Evolutionary conservation across 2,888 invertebrate genomes (phyloP).

Genomic region (Cephus nigrinus): DNA sequence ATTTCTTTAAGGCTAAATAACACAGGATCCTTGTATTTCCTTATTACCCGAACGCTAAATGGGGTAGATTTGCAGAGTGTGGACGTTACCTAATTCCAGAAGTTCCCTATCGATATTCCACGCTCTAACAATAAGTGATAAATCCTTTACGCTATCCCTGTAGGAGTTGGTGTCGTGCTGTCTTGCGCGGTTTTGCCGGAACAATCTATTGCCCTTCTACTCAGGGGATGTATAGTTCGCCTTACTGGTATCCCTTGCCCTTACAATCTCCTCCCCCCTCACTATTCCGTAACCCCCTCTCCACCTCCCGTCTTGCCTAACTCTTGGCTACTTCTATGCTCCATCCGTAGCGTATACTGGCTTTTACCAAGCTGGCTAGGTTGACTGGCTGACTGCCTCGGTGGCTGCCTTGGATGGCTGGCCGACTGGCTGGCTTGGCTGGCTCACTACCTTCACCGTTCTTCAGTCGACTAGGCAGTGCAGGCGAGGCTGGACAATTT

Average conservation of each 20-base stretch:
- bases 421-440: background rate
- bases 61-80: background rate
- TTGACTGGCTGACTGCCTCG: background rate
- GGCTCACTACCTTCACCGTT: background rate
- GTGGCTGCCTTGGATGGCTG: background rate
- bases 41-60: background rate
- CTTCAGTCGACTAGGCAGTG: conserved; percentile 37
- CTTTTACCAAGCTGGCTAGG: conserved; percentile 16
- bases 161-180: conserved; percentile 36
- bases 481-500: conserved; percentile 57
- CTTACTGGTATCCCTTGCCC: background rate
- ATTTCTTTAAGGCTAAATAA: background rate
- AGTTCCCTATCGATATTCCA: background rate
- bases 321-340: conserved; percentile 6
- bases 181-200: conserved; percentile 54
- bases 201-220: conserved; percentile 50
- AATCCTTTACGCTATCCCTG: conserved; percentile 40
- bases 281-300: background rate
- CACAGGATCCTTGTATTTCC: background rate
- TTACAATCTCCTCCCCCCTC: background rate
- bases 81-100: background rate
- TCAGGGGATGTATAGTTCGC: conserved; percentile 29
- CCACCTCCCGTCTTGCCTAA: conserved; percentile 7
- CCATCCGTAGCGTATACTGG: conserved; percentile 21
- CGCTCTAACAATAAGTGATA: conserved; percentile 36